phyloP scores from a whole-genome alignment of 2,797 vertebrate genomes.

The Acridotheres tristis region DNA sequence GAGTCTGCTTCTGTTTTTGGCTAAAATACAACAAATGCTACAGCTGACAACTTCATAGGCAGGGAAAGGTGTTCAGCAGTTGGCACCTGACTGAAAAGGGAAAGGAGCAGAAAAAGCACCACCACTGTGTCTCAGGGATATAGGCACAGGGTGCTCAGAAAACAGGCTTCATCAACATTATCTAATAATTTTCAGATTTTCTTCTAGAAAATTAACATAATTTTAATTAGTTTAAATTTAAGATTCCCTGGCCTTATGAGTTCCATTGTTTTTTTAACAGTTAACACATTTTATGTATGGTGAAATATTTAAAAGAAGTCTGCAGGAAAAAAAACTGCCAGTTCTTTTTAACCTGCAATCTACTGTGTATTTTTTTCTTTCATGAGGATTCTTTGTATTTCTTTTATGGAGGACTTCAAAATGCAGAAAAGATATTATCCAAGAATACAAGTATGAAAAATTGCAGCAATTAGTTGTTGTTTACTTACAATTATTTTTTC shows the following conservation, averaged over 20 bases:
- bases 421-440: neutral
- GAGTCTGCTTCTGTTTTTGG: neutral
- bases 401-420: neutral
- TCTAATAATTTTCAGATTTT: neutral
- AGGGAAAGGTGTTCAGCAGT: neutral
- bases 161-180: neutral
- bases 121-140: rapidly evolving
- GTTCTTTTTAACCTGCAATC: neutral
- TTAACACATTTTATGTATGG: neutral
- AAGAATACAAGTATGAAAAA: neutral
- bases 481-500: neutral
- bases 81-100: rapidly evolving
- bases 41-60: neutral
- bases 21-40: neutral
- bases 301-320: neutral
- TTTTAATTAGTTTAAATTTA: neutral
- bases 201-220: neutral
- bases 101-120: neutral
- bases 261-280: neutral
- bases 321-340: neutral
- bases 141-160: neutral
- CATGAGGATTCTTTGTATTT: neutral
- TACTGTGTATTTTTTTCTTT: neutral
- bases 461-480: neutral
- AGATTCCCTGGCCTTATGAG: neutral